phyloP scores from a whole-genome alignment of 2,113 vertebrate genomes.

The Takifugu flavidus region DNA sequence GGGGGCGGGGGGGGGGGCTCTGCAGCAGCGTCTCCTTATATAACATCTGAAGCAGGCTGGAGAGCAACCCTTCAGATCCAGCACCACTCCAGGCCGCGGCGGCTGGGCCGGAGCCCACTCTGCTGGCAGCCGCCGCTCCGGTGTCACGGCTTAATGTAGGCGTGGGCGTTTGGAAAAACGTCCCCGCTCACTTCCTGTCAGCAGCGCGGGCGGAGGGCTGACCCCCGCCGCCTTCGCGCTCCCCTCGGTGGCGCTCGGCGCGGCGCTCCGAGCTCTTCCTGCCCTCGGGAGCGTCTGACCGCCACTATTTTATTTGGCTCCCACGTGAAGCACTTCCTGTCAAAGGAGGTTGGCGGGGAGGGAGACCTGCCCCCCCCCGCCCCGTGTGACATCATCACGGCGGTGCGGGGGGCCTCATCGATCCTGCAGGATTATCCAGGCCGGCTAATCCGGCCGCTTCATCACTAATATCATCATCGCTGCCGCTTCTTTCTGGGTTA shows the following conservation, averaged over 20 bases:
- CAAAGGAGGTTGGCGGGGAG: no score
- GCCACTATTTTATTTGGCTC: no score
- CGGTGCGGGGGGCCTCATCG: slow-evolving; percentile 64
- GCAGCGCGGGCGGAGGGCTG: slow-evolving; percentile 4
- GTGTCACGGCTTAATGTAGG: slow-evolving; percentile 22
- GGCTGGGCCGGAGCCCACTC: slow-evolving; percentile 29
- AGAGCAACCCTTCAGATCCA: slow-evolving; percentile 31
- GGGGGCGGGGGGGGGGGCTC: slow-evolving; percentile 22
- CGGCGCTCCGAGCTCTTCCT: no score
- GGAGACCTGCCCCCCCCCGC: no score
- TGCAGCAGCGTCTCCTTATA: slow-evolving; percentile 35
- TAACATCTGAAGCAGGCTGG: slow-evolving; percentile 28
- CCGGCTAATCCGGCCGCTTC: slow-evolving; percentile 64
- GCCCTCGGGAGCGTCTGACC: no score
- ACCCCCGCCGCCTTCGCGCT: no score
- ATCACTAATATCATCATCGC: slow-evolving; percentile 73
- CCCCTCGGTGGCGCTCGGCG: no score
- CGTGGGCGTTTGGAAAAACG: slow-evolving; percentile 22
- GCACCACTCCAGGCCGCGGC: slow-evolving; percentile 19
- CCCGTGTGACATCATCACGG: slow-evolving; percentile 60
- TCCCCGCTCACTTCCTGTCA: slow-evolving; percentile 9
- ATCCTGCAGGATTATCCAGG: slow-evolving; percentile 64
- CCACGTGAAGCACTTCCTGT: no score
- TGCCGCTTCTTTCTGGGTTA: slow-evolving; percentile 74
- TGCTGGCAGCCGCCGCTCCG: slow-evolving; percentile 29